Conservation (phyloP, 2,113 vertebrate genomes). For the Ammodytes marinus region DNA sequence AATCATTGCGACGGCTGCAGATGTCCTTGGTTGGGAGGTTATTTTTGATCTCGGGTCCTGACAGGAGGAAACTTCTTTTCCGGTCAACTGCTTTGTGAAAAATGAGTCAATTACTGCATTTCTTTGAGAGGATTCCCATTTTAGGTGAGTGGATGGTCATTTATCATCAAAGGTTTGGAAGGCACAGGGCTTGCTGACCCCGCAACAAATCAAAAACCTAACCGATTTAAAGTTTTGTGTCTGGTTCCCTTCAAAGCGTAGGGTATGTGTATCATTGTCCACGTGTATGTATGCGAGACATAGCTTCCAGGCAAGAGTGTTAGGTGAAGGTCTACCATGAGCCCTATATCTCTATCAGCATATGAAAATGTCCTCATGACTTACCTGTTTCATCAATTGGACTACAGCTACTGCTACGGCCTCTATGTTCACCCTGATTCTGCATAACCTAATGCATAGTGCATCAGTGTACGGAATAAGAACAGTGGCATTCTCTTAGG, state of each 20-base stretch:
- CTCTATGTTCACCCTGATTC: slow-evolving; percentile 12
- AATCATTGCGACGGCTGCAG: slow-evolving; percentile 35
- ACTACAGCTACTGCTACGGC: background rate
- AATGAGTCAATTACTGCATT: slow-evolving; percentile 77
- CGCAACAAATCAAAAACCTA: slow-evolving; percentile 71
- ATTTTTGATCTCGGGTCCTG: slow-evolving; percentile 54
- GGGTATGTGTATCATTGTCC: slow-evolving; percentile 11
- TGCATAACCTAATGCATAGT: background rate
- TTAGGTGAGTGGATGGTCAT: slow-evolving; percentile 68
- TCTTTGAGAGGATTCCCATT: slow-evolving; percentile 71
- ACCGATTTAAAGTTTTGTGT: slow-evolving; percentile 69
- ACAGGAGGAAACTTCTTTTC: slow-evolving; percentile 41
- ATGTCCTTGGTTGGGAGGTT: slow-evolving; percentile 55
- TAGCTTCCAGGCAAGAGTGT: slow-evolving; percentile 30
- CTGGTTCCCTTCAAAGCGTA: slow-evolving; percentile 16
- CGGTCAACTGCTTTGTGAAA: slow-evolving; percentile 69
- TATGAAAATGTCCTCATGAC: slow-evolving; percentile 64
- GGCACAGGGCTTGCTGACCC: slow-evolving; percentile 73
- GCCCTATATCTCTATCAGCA: slow-evolving; percentile 41
- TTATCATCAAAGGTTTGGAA: slow-evolving; percentile 77
- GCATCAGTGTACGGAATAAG: background rate
- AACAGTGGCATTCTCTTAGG: background rate
- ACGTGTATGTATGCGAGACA: slow-evolving; percentile 1
- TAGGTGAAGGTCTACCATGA: slow-evolving; percentile 51
- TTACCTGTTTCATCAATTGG: slow-evolving; percentile 69